Base-by-base conservation (phyloP, 2,113 vertebrate species). In the Jaculus jaculus region DNA sequence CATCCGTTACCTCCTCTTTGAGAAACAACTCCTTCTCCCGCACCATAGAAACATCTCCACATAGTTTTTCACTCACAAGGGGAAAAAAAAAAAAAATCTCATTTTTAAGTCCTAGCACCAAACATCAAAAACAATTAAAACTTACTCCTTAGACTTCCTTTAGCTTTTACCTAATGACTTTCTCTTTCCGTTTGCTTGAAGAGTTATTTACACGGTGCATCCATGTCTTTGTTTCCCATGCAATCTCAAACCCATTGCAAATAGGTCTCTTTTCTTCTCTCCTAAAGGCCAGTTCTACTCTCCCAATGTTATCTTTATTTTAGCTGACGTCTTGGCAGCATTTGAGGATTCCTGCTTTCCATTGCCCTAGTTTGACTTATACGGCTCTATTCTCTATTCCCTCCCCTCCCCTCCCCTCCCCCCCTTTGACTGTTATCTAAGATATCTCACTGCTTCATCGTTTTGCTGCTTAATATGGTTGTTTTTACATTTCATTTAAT, bases 1-100 rank as follows among this genome's bases (percentile, higher is more conserved):
- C n/a, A 90, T 81, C 71, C 75, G n/a, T 91, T 68, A 71, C 24
- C 61, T 92, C 42, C 37, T 87, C 54, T 92, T 82, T 90, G 61
- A 81, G 39, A 87, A 12, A 20, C 3, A 47, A 58, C 2, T 12
- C 16, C 74, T 87, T 60, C 28, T 80, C 37, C 37, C 34, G 17
- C 6, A 75, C 47, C 2, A 23, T 3, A 26, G 32, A 77, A 84
- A 54, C 18, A 37, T 80, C 16, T 77, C 74, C 61, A 58, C 58
- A 84, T 39, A 28, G n/a, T 85, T 39, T 90, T 87, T 23, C 34
- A 95, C 61, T 17, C 17, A 80, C 90, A 86, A 34, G 28, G 34
- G 42, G 8, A 47, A 47, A 47, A 47, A 47, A 47, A 47, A 66
- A 63, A 66, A 32, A 28, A 39, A 47, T 39, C 28, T 26, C 54